phyloP scores from a whole-genome alignment of 2,797 vertebrate species.

The Spinibarbus caldwelli region DNA sequence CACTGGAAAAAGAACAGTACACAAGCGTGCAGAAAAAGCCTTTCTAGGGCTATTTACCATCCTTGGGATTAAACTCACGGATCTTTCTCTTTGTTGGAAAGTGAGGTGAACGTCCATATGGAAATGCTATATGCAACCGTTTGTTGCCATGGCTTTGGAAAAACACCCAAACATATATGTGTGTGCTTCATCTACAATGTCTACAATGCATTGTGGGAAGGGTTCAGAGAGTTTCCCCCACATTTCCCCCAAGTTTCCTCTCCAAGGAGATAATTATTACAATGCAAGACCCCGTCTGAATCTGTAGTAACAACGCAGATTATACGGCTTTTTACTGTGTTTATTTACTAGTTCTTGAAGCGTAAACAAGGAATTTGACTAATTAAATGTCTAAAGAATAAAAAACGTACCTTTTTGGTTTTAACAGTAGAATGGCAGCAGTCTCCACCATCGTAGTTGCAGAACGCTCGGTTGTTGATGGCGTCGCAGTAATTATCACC shows the following conservation, averaged over 20 bases:
- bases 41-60: slow-evolving; percentile 18
- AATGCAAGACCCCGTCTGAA: slow-evolving; percentile 7
- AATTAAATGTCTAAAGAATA: not conserved
- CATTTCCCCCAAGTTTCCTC: slow-evolving; percentile 14
- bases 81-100: slow-evolving; percentile 28
- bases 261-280: slow-evolving; percentile 40
- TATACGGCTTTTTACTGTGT: not conserved
- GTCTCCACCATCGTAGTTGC: slow-evolving; percentile 96
- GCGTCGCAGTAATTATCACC: slow-evolving; percentile 98
- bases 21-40: slow-evolving; percentile 22
- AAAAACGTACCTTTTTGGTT: slow-evolving; percentile 87
- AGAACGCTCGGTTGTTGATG: slow-evolving; percentile 98
- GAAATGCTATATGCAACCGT: slow-evolving; percentile 42
- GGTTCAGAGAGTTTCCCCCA: slow-evolving; percentile 19
- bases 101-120: slow-evolving; percentile 32
- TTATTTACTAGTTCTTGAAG: not conserved
- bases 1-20: slow-evolving; percentile 27
- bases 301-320: not conserved
- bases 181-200: not conserved
- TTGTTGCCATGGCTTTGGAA: slow-evolving; percentile 44
- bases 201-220: slow-evolving; percentile 26
- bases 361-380: not conserved
- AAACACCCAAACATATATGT: slow-evolving; percentile 41
- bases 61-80: not conserved
- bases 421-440: slow-evolving; percentile 97